Evolutionary conservation across 1,140 invertebrate species (phyloP).

Genomic region (Papilio dardanus): DNA sequence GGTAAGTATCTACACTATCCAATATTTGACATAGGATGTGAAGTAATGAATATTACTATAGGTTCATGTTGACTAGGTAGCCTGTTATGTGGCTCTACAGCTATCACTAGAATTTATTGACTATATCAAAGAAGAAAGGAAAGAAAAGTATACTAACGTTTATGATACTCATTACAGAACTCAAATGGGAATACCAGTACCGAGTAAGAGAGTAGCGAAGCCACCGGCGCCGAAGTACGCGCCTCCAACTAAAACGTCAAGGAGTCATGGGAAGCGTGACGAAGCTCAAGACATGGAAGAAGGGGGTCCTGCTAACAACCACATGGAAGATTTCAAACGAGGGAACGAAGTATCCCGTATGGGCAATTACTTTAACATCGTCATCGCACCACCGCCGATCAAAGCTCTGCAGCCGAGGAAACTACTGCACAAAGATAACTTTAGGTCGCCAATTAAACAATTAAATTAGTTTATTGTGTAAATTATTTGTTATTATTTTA

Average conservation of each 20-base stretch:
- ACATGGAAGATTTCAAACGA: constrained; percentile 57
- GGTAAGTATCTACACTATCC: too few relatives aligned
- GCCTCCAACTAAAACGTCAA: constrained; percentile 33
- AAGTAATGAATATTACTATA: too few relatives aligned
- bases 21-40: too few relatives aligned
- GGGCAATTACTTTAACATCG: constrained; percentile 76
- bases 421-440: constrained; percentile 53
- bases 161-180: constrained; percentile 58
- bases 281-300: constrained; percentile 54
- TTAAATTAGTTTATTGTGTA: constrained; percentile 34
- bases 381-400: constrained; percentile 73
- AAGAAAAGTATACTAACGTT: too few relatives aligned
- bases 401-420: constrained; percentile 70
- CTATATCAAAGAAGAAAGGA: too few relatives aligned
- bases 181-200: constrained; percentile 77
- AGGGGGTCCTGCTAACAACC: constrained; percentile 43
- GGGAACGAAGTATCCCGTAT: constrained; percentile 65
- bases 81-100: too few relatives aligned
- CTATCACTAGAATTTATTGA: too few relatives aligned
- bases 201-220: constrained; percentile 56
- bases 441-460: constrained; percentile 55
- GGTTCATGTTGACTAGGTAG: too few relatives aligned
- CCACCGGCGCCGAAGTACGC: constrained; percentile 46
- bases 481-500: not conserved
- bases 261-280: constrained; percentile 50